Percentiles rank a stretch among this genome's conserved stretches.
phyloP scores from a whole-genome alignment of 2,797 vertebrate genomes.

The Takifugu rubripes region DNA sequence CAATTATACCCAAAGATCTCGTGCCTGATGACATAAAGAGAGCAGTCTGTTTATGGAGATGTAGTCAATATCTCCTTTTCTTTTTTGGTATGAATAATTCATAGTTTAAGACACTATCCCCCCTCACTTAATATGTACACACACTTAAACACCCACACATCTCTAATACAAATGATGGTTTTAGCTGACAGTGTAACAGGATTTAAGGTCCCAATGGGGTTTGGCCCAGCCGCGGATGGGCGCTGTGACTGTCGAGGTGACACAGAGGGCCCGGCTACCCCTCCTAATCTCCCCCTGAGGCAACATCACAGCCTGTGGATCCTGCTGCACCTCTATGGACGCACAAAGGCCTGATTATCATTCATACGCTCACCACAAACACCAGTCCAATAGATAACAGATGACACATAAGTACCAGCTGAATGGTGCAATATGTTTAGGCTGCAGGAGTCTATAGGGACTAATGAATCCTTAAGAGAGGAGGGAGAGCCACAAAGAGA shows the following conservation, averaged over 20 bases:
- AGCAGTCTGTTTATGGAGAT: slow-evolving; percentile 82
- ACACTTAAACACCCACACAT: slow-evolving; percentile 78
- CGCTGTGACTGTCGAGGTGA: slow-evolving; percentile 78
- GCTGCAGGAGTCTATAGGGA: slow-evolving; percentile 68
- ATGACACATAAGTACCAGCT: slow-evolving; percentile 75
- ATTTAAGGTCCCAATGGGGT: slow-evolving; percentile 82
- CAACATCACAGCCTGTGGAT: slow-evolving; percentile 74
- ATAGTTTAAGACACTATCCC: slow-evolving; percentile 79
- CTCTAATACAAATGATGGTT: slow-evolving; percentile 78
- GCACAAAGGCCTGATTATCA: slow-evolving; percentile 80
- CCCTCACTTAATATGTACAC: slow-evolving; percentile 77
- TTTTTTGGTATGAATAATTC: slow-evolving; percentile 81
- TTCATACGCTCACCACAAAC: slow-evolving; percentile 76
- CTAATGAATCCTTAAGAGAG: slow-evolving; percentile 73
- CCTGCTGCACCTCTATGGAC: slow-evolving; percentile 69
- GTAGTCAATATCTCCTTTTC: slow-evolving; percentile 83
- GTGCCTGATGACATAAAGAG: slow-evolving; percentile 78
- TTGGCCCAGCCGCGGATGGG: slow-evolving; percentile 70
- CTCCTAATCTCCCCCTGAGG: slow-evolving; percentile 79
- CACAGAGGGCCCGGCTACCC: slow-evolving; percentile 72
- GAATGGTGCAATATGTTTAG: slow-evolving; percentile 73
- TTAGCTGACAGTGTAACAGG: slow-evolving; percentile 82
- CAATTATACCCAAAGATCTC: slow-evolving; percentile 75
- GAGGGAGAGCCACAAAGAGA: slow-evolving; percentile 50
- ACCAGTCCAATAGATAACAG: slow-evolving; percentile 79